phyloP scores from a whole-genome alignment of 2,113 vertebrate species.

The Dasyprocta punctata region DNA sequence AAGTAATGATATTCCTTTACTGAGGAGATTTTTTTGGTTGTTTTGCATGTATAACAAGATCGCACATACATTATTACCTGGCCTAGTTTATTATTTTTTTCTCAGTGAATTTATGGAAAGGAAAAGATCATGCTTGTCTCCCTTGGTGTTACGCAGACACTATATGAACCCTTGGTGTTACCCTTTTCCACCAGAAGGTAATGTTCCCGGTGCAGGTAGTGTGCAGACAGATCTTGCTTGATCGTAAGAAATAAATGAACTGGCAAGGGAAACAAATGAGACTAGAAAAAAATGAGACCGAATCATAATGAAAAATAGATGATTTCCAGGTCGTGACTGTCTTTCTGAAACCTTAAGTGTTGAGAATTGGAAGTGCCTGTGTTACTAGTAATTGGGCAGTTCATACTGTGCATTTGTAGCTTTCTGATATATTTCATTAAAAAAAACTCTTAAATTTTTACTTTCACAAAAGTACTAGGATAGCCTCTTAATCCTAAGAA shows the following conservation, averaged over 20 bases:
- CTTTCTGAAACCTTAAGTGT: background rate
- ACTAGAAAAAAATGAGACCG: background rate
- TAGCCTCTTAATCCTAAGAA: background rate
- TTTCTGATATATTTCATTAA: constrained; percentile 1
- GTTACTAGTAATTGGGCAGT: background rate
- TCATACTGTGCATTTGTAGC: constrained; percentile 22
- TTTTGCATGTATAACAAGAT: constrained; percentile 18
- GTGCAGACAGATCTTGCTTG: background rate
- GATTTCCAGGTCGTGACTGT: background rate
- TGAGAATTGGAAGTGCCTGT: background rate
- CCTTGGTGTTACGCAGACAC: background rate
- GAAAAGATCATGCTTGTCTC: background rate
- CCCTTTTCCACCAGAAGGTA: background rate
- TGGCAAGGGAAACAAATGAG: background rate
- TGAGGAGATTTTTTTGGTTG: background rate
- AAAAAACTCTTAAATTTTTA: background rate
- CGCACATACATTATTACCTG: constrained; percentile 6
- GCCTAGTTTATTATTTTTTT: background rate
- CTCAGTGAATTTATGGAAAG: background rate
- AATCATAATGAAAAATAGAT: background rate
- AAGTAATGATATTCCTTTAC: background rate
- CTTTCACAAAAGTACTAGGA: background rate
- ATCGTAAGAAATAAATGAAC: background rate
- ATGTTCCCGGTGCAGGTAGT: background rate
- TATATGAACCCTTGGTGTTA: background rate